phyloP scores from a whole-genome alignment of 2,888 invertebrate genomes.

The Pasiphila rectangulata region DNA sequence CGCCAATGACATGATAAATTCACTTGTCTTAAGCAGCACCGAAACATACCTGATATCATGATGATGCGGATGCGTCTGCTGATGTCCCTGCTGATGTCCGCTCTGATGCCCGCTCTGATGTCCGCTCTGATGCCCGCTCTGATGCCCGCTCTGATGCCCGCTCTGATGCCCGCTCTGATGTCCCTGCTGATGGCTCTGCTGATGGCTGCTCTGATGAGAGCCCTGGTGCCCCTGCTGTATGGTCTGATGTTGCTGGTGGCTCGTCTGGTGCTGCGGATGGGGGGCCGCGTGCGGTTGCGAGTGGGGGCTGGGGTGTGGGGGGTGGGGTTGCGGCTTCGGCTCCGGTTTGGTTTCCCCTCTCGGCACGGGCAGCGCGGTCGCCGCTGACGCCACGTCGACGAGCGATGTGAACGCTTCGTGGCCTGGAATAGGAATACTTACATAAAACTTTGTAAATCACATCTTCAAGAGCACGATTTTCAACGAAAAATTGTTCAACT shows the following conservation, averaged over 20 bases:
- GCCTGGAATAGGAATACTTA: conserved; percentile 62
- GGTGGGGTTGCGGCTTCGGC: conserved; percentile 41
- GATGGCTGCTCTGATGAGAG: conserved; percentile 4
- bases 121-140: background rate
- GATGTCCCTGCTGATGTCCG: conserved; percentile 32
- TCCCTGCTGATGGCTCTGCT: conserved; percentile 44
- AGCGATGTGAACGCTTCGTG: conserved; percentile 93
- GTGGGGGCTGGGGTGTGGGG: conserved; percentile 36
- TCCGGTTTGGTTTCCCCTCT: conserved; percentile 67
- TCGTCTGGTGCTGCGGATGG: conserved; percentile 54
- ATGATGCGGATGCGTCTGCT: conserved; percentile 26
- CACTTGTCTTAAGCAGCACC: too few species aligned
- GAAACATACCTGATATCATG: conserved; percentile 36
- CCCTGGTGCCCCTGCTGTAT: background rate
- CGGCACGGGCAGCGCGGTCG: conserved; percentile 92
- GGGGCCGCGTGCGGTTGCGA: conserved; percentile 1
- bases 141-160: conserved; percentile 24
- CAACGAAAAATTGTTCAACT: too few species aligned
- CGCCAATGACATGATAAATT: too few species aligned
- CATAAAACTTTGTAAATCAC: too few species aligned
- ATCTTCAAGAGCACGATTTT: too few species aligned
- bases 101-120: conserved; percentile 6
- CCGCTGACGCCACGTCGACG: conserved; percentile 95
- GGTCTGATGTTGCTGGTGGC: conserved; percentile 35
- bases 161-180: conserved; percentile 32